Evolutionary conservation across 2,888 invertebrate species (phyloP).

Genomic region (Eudemis profundana): DNA sequence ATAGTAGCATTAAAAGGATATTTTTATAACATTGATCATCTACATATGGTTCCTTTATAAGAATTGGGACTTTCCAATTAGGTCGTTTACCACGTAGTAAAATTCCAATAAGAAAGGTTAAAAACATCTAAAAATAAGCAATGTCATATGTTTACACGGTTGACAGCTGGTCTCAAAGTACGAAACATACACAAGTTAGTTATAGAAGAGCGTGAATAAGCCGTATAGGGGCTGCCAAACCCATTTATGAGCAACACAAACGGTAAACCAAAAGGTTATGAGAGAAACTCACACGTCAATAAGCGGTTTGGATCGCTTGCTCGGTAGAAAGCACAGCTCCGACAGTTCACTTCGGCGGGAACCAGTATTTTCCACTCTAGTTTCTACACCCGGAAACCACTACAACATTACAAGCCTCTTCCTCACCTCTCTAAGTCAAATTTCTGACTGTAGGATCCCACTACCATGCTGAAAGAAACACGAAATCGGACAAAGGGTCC

Average conservation of each 20-base stretch:
- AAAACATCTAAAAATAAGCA: constrained; percentile 62
- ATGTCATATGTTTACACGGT: constrained; percentile 69
- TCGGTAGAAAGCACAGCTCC: constrained; percentile 80
- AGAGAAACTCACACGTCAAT: constrained; percentile 82
- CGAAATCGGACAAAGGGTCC: constrained; percentile 87
- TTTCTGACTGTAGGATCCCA: constrained; percentile 87
- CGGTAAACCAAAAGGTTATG: constrained; percentile 67
- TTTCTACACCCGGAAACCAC: constrained; percentile 57
- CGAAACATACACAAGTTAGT: constrained; percentile 63
- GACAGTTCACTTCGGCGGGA: constrained; percentile 70
- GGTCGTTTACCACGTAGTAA: constrained; percentile 24
- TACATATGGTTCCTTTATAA: background rate
- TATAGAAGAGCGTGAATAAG: constrained; percentile 56
- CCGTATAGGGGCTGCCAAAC: constrained; percentile 26
- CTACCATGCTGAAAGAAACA: constrained; percentile 89
- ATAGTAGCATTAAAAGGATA: no score
- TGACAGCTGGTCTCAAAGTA: constrained; percentile 57
- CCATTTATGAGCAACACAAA: constrained; percentile 48
- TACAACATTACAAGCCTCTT: constrained; percentile 62
- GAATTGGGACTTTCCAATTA: constrained; percentile 12
- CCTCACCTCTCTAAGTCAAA: constrained; percentile 87
- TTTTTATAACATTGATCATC: background rate
- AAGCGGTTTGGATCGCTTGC: constrained; percentile 75
- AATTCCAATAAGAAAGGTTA: constrained; percentile 61
- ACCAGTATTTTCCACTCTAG: constrained; percentile 78